Conservation (phyloP, 2,888 invertebrate species). For the Sinhomidia bicolor region DNA sequence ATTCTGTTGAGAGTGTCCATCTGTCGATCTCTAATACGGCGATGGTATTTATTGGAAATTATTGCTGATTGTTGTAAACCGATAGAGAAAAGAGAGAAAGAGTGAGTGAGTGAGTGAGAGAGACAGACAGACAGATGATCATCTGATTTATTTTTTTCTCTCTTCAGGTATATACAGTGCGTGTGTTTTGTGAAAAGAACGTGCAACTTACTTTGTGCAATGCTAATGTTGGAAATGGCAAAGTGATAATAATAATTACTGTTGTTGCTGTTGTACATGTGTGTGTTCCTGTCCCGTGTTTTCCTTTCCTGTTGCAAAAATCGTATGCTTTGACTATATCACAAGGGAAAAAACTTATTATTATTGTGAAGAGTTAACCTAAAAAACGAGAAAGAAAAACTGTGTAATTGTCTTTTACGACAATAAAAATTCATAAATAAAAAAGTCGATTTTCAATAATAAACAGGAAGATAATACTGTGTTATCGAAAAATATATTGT, state of each 20-base stretch:
- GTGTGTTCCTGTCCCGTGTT: background rate
- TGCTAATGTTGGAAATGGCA: background rate
- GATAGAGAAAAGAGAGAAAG: background rate
- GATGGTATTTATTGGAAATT: slow-evolving; percentile 60
- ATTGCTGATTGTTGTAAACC: slow-evolving; percentile 43
- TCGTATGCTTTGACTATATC: too few relatives aligned
- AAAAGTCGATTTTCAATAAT: background rate
- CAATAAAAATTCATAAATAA: background rate
- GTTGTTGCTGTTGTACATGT: too few relatives aligned
- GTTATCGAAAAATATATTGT: too few relatives aligned
- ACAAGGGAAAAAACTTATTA: too few relatives aligned
- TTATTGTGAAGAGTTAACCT: too few relatives aligned
- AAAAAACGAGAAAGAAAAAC: background rate
- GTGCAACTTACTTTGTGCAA: background rate
- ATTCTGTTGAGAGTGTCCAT: slow-evolving; percentile 40
- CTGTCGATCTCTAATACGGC: slow-evolving; percentile 48
- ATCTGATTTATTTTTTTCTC: slow-evolving; percentile 44
- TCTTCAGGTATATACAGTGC: slow-evolving; percentile 7
- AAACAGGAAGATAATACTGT: too few relatives aligned
- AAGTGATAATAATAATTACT: background rate
- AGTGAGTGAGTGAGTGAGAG: background rate
- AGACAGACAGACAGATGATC: slow-evolving; percentile 38
- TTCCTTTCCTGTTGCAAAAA: background rate
- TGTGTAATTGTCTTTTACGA: background rate
- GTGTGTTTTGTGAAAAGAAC: slow-evolving; percentile 32